Evolutionary conservation across 2,888 invertebrate species (phyloP), one percentile per base, ranked within the genome.

Genomic region (Lycophotia porphyrea): DNA sequence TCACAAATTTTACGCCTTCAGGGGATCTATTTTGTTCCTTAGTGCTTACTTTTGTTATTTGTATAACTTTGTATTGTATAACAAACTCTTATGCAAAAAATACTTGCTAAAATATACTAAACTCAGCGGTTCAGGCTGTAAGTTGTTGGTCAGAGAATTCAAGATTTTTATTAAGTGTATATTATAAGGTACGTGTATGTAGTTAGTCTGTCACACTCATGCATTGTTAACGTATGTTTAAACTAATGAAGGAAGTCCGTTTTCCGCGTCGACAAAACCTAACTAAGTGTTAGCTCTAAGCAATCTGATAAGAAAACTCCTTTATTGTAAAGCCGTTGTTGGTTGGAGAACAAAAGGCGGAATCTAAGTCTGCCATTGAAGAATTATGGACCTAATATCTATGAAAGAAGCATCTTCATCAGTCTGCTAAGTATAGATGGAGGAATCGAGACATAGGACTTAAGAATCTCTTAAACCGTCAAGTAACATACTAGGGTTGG

Each of bases 201-300:
- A 52, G 44, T 75, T 52, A 8, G 27, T 18, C 49, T 61, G 74
- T 74, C 74, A 49, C 49, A 52, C n/a, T 42, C 21, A 74, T 61
- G 60, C 47, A 42, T 31, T n/a, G 7, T 2, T 61, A 49, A 61
- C 1, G 15, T 61, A n/a, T 49, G n/a, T 49, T 72, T 52, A 63
- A 74, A 52, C 5, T 63, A 5, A 61, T 52, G 42, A 44, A 18
- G 42, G 61, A 34, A 52, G 42, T 63, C 42, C 8, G 24, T 27
- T 42, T 63, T 74, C 75, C 49, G 75, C 34, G 11, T 34, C 24
- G n/a, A 42, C n/a, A 52, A 18, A 61, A 11, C 11, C n/a, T 34
- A 7, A 15, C n/a, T 71, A 34, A 74, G 31, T 34, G 31, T 7
- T 49, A 44, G 21, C 9, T n/a, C 21, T 27, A 31, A 8, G 13